Conservation (phyloP, 2,888 invertebrate species). For the Yponomeuta plumbellus region DNA sequence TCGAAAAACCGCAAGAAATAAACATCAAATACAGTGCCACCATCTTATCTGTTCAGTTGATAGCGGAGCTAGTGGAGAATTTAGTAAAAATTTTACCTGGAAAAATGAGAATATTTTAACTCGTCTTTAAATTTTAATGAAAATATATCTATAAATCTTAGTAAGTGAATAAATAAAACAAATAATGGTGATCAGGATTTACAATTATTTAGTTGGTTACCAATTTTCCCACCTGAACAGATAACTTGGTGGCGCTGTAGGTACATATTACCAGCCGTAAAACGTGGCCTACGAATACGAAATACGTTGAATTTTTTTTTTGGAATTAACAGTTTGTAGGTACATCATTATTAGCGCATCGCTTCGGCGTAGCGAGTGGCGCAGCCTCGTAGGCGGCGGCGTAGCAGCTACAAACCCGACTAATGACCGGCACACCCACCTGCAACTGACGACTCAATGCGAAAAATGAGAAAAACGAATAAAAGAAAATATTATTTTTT, state of each 20-base stretch:
- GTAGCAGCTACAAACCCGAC: conserved; percentile 26
- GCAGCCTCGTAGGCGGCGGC: conserved; percentile 20
- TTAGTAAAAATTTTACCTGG: too few species aligned
- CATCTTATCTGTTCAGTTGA: too few species aligned
- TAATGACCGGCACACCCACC: conserved; percentile 55
- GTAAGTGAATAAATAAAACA: too few species aligned
- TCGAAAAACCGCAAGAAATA: neutral
- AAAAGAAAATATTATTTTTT: conserved; percentile 41
- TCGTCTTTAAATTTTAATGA: too few species aligned
- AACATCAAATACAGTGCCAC: neutral
- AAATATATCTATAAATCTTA: too few species aligned
- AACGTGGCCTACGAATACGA: neutral
- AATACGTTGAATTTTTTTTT: neutral
- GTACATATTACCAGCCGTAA: neutral
- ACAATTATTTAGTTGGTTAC: too few species aligned
- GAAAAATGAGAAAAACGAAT: conserved; percentile 40
- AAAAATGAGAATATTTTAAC: too few species aligned
- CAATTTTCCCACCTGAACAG: too few species aligned
- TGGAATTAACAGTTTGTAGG: neutral
- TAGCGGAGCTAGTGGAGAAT: too few species aligned
- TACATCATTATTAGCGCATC: conserved; percentile 16
- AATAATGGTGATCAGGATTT: too few species aligned
- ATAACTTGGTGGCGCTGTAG: too few species aligned
- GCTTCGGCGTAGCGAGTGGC: conserved; percentile 26
- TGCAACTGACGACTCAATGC: conserved; percentile 53